These are phyloP conservation scores for Phymanthus crucifer DNA, from an alignment of 92 coral and sea anemone genomes.

Conservation along the genomic window DNA sequence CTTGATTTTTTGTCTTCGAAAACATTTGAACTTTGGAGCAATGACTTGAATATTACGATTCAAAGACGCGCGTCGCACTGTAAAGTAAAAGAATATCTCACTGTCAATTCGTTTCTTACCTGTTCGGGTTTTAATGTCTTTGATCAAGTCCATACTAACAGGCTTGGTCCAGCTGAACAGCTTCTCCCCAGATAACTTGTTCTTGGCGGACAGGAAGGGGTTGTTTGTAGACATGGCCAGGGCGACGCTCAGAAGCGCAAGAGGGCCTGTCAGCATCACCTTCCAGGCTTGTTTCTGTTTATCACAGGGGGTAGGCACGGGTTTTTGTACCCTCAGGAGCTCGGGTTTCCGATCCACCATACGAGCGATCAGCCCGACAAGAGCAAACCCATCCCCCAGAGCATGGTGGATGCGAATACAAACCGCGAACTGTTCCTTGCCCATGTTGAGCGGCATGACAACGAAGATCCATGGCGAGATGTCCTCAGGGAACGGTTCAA, in stretches of 20 bases:
- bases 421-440: slow-evolving; percentile 76
- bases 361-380: slow-evolving; percentile 82
- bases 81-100: no score
- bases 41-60: no score
- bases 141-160: slow-evolving; percentile 68
- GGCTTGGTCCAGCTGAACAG: slow-evolving; percentile 85
- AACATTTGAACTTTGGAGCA: no score
- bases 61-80: no score
- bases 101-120: slow-evolving; percentile 46
- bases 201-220: slow-evolving; percentile 65
- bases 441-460: slow-evolving; percentile 66
- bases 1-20: no score
- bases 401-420: slow-evolving; percentile 92
- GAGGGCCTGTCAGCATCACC: slow-evolving; percentile 82
- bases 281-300: slow-evolving; percentile 82
- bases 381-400: slow-evolving; percentile 88
- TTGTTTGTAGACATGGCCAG: slow-evolving; percentile 70
- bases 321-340: slow-evolving; percentile 77
- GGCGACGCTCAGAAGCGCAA: slow-evolving; percentile 80
- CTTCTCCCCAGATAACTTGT: slow-evolving; percentile 77
- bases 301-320: slow-evolving; percentile 87
- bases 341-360: slow-evolving; percentile 91
- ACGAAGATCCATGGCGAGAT: slow-evolving; percentile 90
- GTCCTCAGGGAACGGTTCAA: slow-evolving; percentile 61
- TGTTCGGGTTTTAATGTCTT: slow-evolving; percentile 77